These are phyloP conservation scores for Falco berigora DNA, from an alignment of 2,797 vertebrate genomes.

Conservation along the genomic window DNA sequence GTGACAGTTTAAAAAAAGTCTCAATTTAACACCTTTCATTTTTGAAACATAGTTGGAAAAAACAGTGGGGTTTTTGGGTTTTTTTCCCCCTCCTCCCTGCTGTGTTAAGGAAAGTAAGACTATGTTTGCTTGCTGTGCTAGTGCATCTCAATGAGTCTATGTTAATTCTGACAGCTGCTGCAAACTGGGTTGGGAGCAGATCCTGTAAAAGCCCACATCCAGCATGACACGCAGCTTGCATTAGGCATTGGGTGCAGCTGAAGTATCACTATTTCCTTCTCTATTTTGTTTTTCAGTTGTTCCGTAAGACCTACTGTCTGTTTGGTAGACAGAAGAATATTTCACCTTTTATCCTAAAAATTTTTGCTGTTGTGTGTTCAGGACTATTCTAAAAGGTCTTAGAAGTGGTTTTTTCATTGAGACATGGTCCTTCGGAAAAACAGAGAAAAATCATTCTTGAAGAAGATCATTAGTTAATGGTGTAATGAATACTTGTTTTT, in stretches of 20 bases:
- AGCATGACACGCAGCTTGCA: fast-evolving
- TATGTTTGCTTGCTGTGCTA: not conserved
- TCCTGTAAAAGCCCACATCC: not conserved
- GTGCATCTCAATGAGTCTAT: not conserved
- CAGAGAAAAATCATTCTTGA: not conserved
- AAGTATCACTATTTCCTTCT: not conserved
- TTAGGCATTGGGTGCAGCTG: not conserved
- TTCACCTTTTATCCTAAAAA: not conserved
- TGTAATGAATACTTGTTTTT: not conserved
- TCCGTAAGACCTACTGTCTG: not conserved
- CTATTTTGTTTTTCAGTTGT: not conserved
- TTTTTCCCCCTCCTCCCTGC: too few relatives aligned
- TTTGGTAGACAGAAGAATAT: not conserved
- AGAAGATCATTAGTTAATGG: not conserved
- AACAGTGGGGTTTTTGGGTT: not conserved
- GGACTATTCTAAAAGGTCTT: not conserved
- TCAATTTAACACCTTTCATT: not conserved
- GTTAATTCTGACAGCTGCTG: not conserved
- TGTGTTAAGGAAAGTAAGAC: not conserved
- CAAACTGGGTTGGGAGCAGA: not conserved
- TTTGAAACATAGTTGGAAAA: not conserved
- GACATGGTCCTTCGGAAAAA: not conserved
- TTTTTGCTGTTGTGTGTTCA: not conserved
- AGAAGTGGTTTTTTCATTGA: not conserved
- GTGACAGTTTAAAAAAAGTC: not conserved